Conservation (phyloP, 2,888 invertebrate species). For the Antitype chi region DNA sequence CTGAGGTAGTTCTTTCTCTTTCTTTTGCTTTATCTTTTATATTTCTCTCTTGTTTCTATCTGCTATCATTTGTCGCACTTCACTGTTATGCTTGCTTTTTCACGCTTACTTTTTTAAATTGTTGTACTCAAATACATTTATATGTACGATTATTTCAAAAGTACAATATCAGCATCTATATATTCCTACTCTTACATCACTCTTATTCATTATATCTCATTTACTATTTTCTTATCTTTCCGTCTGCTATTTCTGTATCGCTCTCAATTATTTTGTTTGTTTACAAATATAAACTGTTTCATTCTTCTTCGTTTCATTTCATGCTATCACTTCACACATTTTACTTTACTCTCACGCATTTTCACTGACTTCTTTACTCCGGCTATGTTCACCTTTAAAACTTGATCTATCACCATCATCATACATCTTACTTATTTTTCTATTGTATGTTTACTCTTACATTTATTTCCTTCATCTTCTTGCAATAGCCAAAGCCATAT, state of each 20-base stretch:
- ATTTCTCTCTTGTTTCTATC: constrained; percentile 46
- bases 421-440: neutral
- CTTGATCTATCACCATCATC: constrained; percentile 3
- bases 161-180: constrained; percentile 34
- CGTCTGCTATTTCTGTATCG: constrained; percentile 53
- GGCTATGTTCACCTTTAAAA: constrained; percentile 10
- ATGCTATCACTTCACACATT: constrained; percentile 49
- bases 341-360: constrained; percentile 34
- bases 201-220: constrained; percentile 22
- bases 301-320: constrained; percentile 74
- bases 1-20: constrained; percentile 77
- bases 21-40: constrained; percentile 48
- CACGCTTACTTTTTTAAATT: constrained; percentile 43
- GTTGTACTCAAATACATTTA: constrained; percentile 28
- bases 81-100: constrained; percentile 60
- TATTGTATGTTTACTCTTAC: neutral
- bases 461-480: neutral
- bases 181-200: constrained; percentile 32
- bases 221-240: constrained; percentile 44
- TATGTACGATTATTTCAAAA: constrained; percentile 3
- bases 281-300: constrained; percentile 67
- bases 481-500: neutral
- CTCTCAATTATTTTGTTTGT: constrained; percentile 47
- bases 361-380: constrained; percentile 19
- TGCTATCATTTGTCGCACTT: constrained; percentile 46